Base-by-base conservation (phyloP, 2,888 invertebrate genomes). In the Hoplodrina blanda region DNA sequence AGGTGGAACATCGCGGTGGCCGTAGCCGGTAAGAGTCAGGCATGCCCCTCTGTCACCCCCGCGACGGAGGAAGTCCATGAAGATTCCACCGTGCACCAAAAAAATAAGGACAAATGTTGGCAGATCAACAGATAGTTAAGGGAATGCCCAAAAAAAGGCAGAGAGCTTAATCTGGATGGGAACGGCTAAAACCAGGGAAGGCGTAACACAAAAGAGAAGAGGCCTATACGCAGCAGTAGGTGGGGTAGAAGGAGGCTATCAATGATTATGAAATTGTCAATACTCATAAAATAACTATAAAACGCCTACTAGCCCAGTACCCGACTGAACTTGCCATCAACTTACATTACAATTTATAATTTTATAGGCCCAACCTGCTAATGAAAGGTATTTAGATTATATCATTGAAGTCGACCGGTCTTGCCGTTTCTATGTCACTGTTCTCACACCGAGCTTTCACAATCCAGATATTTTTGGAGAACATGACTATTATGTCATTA, bases 381-480 rank as follows among this genome's bases (percentile, higher is more conserved):
- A 66, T 55, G 56, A 72, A 76, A 78, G 62, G 20, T 76, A 66
- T 69, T 56, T 54, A 53, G 41, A 74, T 71, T 61, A 76, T 70
- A 57, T 76, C 68, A 82, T 49, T 57, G 61, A 33, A 72, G n/a
- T 30, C 10, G 52, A 62, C 64, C 66, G 37, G 73, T 79, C 44
- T 69, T 5, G 49, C 30, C 7, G 61, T 76, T 72, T 72, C 63
- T 69, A 66, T 69, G 63, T 54, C 72, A 56, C 60, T 55, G 37
- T 73, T 64, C 77, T 55, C 78, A 69, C 69, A 62, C 25, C 17
- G n/a, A 62, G 50, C 65, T 79, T 81, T 66, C 79, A 74, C 64
- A 81, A 81, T 76, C 49, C 33, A 33, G 62, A 70, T 70, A 67
- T 61, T 44, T 79, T 72, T 78, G 69, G 73, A 63, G 46, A 76